Conservation (phyloP, 2,113 vertebrate species). For the Cygnus atratus region DNA sequence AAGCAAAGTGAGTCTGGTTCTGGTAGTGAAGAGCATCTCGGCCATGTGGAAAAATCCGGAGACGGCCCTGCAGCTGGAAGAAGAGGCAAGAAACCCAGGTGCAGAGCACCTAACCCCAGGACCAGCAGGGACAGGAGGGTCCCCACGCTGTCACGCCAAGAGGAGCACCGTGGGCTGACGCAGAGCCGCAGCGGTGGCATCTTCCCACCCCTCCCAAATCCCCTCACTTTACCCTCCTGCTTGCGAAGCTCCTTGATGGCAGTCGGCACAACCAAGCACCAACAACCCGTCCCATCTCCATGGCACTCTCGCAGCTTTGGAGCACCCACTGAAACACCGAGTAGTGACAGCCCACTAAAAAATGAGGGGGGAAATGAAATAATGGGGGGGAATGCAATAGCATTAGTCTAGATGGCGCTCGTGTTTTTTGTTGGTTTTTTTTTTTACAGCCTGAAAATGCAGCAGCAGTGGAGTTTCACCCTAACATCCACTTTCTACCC, state of each 20-base stretch:
- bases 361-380: not conserved
- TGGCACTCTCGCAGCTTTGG: accelerated
- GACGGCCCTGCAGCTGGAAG: not conserved
- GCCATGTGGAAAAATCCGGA: not conserved
- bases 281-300: accelerated
- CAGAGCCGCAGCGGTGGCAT: accelerated
- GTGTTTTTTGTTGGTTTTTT: not conserved
- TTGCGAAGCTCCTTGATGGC: not conserved
- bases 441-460: not conserved
- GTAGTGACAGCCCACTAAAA: accelerated
- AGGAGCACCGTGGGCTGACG: accelerated
- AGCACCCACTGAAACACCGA: accelerated
- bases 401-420: not conserved
- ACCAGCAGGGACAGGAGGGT: not conserved
- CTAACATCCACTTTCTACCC: accelerated
- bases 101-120: not conserved
- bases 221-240: not conserved
- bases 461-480: not conserved
- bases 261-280: not conserved
- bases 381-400: not conserved
- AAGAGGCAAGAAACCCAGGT: accelerated
- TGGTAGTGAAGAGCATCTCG: not conserved
- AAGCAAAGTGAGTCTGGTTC: not conserved
- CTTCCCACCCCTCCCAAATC: not conserved
- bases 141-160: not conserved